Conservation (phyloP, 2,113 vertebrate species). For the Petaurus breviceps region DNA sequence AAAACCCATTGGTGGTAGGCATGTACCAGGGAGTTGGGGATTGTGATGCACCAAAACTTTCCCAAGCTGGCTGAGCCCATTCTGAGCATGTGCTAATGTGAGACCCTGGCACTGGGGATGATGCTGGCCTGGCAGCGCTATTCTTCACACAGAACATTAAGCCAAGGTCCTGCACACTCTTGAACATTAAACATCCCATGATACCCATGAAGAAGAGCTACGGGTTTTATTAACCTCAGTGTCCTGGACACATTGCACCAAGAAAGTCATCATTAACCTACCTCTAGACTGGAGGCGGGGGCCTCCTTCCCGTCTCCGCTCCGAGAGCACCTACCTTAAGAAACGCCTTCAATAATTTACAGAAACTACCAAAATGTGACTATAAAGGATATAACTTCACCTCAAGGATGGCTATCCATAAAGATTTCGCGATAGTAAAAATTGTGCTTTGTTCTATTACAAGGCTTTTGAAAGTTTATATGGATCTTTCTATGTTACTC, state of each 20-base stretch:
- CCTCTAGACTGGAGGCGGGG: constrained; percentile 82
- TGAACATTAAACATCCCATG: constrained; percentile 88
- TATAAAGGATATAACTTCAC: constrained; percentile 85
- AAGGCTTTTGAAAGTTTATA: constrained; percentile 68
- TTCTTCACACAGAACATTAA: constrained; percentile 88
- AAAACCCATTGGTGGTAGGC: accelerated
- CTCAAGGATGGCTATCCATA: constrained; percentile 79
- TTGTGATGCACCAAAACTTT: constrained; percentile 68
- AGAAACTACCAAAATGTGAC: constrained; percentile 84
- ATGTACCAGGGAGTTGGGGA: accelerated
- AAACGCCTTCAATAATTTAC: constrained; percentile 87
- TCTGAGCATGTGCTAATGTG: constrained; percentile 76
- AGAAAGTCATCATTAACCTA: constrained; percentile 86
- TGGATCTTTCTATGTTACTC: constrained; percentile 6
- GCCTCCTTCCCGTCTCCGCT: constrained; percentile 79
- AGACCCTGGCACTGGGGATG: constrained; percentile 77
- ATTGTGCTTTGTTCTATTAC: constrained; percentile 63
- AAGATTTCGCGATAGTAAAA: constrained; percentile 80
- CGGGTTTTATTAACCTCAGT: constrained; percentile 89
- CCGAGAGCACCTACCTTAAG: constrained; percentile 75
- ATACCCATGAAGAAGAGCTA: constrained; percentile 88
- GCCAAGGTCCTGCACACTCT: constrained; percentile 84
- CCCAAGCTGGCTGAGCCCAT: constrained; percentile 25
- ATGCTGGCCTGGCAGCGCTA: constrained; percentile 81
- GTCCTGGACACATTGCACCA: constrained; percentile 82